phyloP scores from a whole-genome alignment of 1,140 invertebrate genomes.

The Zaprionus inermis region DNA sequence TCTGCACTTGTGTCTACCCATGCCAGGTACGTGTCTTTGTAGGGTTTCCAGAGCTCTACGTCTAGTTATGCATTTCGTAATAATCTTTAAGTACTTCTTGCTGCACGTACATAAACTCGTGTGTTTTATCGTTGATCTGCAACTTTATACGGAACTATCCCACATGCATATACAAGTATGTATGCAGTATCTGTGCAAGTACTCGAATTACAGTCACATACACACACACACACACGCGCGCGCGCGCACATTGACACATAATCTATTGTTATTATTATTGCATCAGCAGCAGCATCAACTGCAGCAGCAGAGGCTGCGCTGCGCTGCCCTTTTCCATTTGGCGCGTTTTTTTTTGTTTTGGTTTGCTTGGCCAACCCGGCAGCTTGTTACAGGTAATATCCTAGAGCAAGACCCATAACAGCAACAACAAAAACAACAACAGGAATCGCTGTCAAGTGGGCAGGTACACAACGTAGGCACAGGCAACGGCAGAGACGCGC shows the following conservation, averaged over 20 bases:
- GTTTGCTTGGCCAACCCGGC: constrained; percentile 9
- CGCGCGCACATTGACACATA: constrained; percentile 7
- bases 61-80: constrained; percentile 6
- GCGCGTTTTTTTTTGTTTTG: constrained; percentile 48
- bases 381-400: constrained; percentile 59
- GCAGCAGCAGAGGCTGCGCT: background rate
- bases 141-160: background rate
- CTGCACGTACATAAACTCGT: background rate
- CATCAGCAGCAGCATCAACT: constrained; percentile 15
- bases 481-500: background rate
- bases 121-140: constrained; percentile 3
- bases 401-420: constrained; percentile 54
- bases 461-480: constrained; percentile 58
- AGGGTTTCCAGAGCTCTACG: background rate
- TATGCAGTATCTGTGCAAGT: background rate
- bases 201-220: constrained; percentile 1
- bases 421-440: constrained; percentile 35
- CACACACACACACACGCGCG: background rate
- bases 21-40: background rate
- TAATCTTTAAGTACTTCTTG: constrained; percentile 5
- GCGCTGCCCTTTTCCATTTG: constrained; percentile 23
- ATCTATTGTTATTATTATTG: constrained; percentile 39
- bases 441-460: constrained; percentile 62
- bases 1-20: background rate
- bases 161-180: background rate